Conservation (phyloP, 1,140 invertebrate species). For the Cephus cinctus region DNA sequence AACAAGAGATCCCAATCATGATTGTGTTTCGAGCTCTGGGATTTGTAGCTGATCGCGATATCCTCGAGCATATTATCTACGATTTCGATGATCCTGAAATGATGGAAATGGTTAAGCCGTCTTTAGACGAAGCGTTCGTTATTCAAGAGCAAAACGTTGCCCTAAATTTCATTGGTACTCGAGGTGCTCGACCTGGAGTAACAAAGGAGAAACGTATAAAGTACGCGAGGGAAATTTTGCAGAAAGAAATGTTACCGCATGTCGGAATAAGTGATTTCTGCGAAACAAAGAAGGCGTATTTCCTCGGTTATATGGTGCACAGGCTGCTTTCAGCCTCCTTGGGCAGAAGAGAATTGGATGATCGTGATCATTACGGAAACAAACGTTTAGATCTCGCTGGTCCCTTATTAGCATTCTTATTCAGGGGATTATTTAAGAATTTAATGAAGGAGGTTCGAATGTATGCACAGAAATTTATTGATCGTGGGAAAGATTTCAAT, state of each 20-base stretch:
- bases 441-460: conserved; percentile 94
- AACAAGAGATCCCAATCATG: conserved; percentile 99
- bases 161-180: conserved; percentile 95
- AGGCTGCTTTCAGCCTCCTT: conserved; percentile 88
- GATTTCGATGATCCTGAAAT: conserved; percentile 99
- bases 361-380: conserved; percentile 99
- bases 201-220: conserved; percentile 98
- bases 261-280: conserved; percentile 98
- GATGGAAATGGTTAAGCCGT: conserved; percentile 99
- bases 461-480: conserved; percentile 99
- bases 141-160: conserved; percentile 99
- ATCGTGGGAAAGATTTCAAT: conserved; percentile 97
- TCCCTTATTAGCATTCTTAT: conserved; percentile 92
- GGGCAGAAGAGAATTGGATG: conserved; percentile 94
- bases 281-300: conserved; percentile 99
- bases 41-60: conserved; percentile 98
- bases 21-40: conserved; percentile 96
- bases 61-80: conserved; percentile 98
- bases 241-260: conserved; percentile 99
- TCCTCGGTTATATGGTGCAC: conserved; percentile 98
- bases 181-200: conserved; percentile 95
- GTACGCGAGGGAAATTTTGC: conserved; percentile 97
- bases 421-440: conserved; percentile 91
- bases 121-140: conserved; percentile 98
- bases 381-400: conserved; percentile 97